Evolutionary conservation across 1,140 invertebrate genomes (phyloP).

Genomic region (Pseudoatta argentina): DNA sequence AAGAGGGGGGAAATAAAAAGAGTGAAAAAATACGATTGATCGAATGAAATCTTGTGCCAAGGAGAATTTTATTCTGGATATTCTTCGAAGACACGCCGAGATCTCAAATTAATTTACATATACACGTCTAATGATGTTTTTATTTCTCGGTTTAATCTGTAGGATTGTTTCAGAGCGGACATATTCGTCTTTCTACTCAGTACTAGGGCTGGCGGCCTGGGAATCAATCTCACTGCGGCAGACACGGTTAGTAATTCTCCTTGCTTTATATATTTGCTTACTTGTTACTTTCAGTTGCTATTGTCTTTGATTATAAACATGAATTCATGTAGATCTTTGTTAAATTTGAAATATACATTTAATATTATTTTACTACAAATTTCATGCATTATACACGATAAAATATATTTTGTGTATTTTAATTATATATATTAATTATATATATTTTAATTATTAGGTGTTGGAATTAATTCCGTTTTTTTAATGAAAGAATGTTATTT

Average conservation of each 20-base stretch:
- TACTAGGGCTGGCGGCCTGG: conserved; percentile 98
- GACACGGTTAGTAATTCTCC: conserved; percentile 92
- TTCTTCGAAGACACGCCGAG: conserved; percentile 62
- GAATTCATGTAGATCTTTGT: neutral
- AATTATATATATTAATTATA: no score
- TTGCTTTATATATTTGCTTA: conserved; percentile 64
- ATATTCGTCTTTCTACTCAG: conserved; percentile 99
- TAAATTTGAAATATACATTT: neutral
- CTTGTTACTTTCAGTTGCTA: conserved; percentile 22
- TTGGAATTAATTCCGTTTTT: no score
- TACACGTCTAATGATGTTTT: conserved; percentile 57
- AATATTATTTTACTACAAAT: conserved; percentile 3
- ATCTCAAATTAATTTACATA: conserved; percentile 80
- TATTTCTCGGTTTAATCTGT: conserved; percentile 69
- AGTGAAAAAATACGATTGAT: conserved; percentile 1
- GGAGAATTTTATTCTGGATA: conserved; percentile 67
- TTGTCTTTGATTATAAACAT: neutral
- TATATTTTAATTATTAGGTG: no score
- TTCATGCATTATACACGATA: neutral
- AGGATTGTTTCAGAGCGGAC: conserved; percentile 89
- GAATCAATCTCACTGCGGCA: conserved; percentile 99
- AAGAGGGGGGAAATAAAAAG: neutral
- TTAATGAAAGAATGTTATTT: no score
- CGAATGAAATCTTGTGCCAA: conserved; percentile 50
- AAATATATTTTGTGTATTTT: conserved; percentile 10